Percentiles rank a stretch among this genome's conserved stretches.
phyloP scores from a whole-genome alignment of 2,888 invertebrate species.

The Clunio marinus region DNA sequence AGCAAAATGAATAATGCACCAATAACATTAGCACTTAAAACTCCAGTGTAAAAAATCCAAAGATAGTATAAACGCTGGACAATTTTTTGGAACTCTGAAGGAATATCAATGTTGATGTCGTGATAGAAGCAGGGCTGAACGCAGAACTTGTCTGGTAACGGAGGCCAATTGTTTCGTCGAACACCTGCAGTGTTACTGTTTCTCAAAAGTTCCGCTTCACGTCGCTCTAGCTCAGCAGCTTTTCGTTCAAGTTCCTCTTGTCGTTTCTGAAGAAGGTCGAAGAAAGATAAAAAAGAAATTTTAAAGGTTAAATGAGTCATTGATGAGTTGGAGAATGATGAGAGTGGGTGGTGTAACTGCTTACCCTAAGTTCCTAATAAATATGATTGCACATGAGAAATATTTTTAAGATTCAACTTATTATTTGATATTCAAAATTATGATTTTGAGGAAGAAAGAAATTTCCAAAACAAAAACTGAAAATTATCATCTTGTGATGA shows the following conservation, averaged over 20 bases:
- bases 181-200: constrained; percentile 55
- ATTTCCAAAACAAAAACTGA: constrained; percentile 6
- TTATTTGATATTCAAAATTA: neutral
- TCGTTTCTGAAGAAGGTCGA: constrained; percentile 58
- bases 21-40: constrained; percentile 79
- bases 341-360: neutral
- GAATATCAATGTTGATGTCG: constrained; percentile 98
- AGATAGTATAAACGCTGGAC: constrained; percentile 92
- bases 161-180: constrained; percentile 96
- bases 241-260: constrained; percentile 89
- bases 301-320: constrained; percentile 40
- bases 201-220: constrained; percentile 76
- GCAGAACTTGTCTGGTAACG: constrained; percentile 86
- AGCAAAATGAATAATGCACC: constrained; percentile 78
- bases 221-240: constrained; percentile 79
- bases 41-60: constrained; percentile 90
- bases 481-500: constrained; percentile 8
- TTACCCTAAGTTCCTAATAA: constrained; percentile 32
- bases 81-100: constrained; percentile 93
- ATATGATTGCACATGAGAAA: neutral
- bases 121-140: constrained; percentile 99
- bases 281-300: constrained; percentile 22
- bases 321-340: constrained; percentile 2
- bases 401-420: too few species aligned
- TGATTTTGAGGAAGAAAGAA: neutral